A percentile compares a stretch with the other conserved stretches of the same genome.
Evolutionary conservation across 2,888 invertebrate genomes (phyloP).

Genomic region (Ophonus ardosiacus): DNA sequence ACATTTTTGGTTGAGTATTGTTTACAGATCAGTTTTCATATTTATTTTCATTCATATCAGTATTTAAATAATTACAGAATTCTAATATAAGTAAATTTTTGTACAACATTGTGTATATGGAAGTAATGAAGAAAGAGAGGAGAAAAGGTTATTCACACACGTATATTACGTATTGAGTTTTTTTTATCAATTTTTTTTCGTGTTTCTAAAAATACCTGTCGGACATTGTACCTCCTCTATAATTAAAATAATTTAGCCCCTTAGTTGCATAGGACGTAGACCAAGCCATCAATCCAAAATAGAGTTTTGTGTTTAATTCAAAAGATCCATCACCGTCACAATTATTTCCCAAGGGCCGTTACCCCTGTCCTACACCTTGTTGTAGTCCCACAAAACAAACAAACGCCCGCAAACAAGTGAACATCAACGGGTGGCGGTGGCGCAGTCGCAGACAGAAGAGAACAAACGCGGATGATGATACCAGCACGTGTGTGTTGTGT

Average conservation of each 20-base stretch:
- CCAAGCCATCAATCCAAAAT: conserved; percentile 3
- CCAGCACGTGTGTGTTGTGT: conserved; percentile 13
- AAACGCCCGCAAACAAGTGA: conserved; percentile 43
- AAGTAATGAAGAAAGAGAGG: background rate
- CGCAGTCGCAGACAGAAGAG: conserved; percentile 9
- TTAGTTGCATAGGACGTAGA: background rate
- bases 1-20: too few relatives aligned
- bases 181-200: background rate
- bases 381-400: conserved; percentile 40
- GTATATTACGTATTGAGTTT: background rate
- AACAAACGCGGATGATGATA: conserved; percentile 39
- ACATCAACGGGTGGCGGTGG: background rate
- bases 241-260: background rate
- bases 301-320: conserved; percentile 40
- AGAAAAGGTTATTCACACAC: background rate
- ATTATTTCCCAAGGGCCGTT: conserved; percentile 38
- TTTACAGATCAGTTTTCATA: too few relatives aligned
- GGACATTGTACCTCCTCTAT: background rate
- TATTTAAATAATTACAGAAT: too few relatives aligned
- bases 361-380: conserved; percentile 29
- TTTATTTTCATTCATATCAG: too few relatives aligned
- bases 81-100: too few relatives aligned
- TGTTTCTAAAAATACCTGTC: background rate
- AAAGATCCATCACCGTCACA: conserved; percentile 41
- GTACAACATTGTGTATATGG: too few relatives aligned